Evolutionary conservation across 1,140 invertebrate species (phyloP).

Genomic region (Papilio machaon): DNA sequence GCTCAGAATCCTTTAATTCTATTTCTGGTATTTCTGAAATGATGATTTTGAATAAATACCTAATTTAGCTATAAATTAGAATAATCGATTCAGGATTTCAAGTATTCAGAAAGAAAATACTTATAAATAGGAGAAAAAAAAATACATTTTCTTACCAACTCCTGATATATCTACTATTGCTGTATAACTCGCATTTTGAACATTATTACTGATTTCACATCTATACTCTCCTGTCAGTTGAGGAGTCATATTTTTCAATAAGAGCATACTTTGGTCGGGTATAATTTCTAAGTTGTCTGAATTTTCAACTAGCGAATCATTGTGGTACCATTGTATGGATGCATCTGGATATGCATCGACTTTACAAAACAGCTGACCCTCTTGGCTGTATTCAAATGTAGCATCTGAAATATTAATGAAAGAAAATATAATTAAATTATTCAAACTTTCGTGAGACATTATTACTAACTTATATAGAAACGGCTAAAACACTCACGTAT

Average conservation of each 20-base stretch:
- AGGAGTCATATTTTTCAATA: conserved; percentile 64
- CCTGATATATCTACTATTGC: conserved; percentile 62
- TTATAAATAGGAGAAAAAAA: neutral
- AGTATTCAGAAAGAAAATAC: neutral
- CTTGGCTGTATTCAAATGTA: conserved; percentile 59
- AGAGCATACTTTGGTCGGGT: conserved; percentile 50
- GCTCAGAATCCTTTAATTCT: conserved; percentile 47
- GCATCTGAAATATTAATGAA: conserved; percentile 54
- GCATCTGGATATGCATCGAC: conserved; percentile 65
- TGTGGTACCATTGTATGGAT: conserved; percentile 65
- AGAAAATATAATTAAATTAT: no score
- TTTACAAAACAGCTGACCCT: conserved; percentile 62
- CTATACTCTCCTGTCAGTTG: conserved; percentile 59
- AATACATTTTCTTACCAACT: conserved; percentile 53
- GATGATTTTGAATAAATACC: neutral
- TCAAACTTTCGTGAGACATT: no score
- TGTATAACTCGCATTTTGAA: conserved; percentile 44
- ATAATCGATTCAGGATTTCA: no score
- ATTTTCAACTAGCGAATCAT: conserved; percentile 54
- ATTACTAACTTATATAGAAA: no score
- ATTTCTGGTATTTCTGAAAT: conserved; percentile 61
- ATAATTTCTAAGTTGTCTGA: conserved; percentile 50
- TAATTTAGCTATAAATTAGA: neutral
- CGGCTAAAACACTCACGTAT: no score
- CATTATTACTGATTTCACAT: conserved; percentile 59